phyloP scores from a whole-genome alignment of 1,140 invertebrate species.

The Anagrus nilaparvatae region DNA sequence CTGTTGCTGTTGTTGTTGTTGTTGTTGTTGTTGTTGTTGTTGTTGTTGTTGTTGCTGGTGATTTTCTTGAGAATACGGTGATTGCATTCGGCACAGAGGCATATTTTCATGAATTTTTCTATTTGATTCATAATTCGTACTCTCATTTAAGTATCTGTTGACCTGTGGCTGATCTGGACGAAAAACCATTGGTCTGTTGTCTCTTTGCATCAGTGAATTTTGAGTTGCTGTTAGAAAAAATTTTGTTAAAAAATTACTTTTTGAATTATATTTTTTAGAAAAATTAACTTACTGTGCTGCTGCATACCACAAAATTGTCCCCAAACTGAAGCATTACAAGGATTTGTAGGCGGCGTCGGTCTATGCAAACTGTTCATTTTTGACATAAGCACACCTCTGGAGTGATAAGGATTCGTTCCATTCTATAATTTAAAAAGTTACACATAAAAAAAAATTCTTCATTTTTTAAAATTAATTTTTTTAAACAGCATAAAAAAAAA shows the following conservation, averaged over 20 bases:
- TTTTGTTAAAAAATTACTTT: not conserved
- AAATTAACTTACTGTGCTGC: no score
- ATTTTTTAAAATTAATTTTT: not conserved
- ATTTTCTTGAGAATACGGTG: conserved; percentile 5
- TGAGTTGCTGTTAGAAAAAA: conserved; percentile 14
- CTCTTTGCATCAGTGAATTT: conserved; percentile 25
- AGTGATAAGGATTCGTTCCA: conserved; percentile 29
- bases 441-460: no score
- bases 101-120: conserved; percentile 1
- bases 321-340: conserved; percentile 31
- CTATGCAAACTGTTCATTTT: conserved; percentile 29
- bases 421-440: no score
- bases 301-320: conserved; percentile 38
- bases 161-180: conserved; percentile 32
- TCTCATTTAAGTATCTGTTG: no score
- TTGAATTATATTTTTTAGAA: no score
- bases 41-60: conserved; percentile 4
- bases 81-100: conserved; percentile 4
- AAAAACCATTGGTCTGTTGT: conserved; percentile 34
- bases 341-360: conserved; percentile 10
- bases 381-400: conserved; percentile 24
- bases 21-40: not conserved
- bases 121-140: not conserved
- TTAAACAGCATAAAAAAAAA: not conserved
- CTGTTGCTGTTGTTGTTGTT: not conserved